Conservation (phyloP, 2,888 invertebrate species). For the Dorcus hopei region DNA sequence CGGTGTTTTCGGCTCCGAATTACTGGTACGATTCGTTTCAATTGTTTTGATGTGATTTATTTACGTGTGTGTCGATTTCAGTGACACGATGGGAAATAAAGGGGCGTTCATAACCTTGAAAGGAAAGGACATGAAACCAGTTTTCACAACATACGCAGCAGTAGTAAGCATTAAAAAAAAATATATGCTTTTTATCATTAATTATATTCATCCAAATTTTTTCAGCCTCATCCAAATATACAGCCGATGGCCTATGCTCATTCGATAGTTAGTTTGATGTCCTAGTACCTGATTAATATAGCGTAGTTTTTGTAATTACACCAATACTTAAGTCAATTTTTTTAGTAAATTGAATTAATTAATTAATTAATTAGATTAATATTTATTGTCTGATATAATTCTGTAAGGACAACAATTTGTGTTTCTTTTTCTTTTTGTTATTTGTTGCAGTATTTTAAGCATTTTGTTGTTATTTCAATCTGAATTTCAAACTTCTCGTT, state of each 20-base stretch:
- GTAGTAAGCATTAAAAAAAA: slow-evolving; percentile 67
- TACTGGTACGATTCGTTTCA: slow-evolving; percentile 73
- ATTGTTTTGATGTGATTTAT: slow-evolving; percentile 4
- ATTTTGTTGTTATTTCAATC: slow-evolving; percentile 14
- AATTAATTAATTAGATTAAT: slow-evolving; percentile 17
- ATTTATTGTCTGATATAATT: slow-evolving; percentile 11
- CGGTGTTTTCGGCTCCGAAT: slow-evolving; percentile 99
- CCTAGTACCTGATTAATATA: slow-evolving; percentile 54
- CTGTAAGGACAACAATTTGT: slow-evolving; percentile 8
- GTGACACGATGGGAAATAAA: slow-evolving; percentile 98
- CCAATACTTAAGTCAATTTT: slow-evolving; percentile 12
- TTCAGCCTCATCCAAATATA: slow-evolving; percentile 93
- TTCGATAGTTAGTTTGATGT: slow-evolving; percentile 74
- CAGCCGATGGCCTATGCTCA: slow-evolving; percentile 97
- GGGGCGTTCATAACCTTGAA: slow-evolving; percentile 96
- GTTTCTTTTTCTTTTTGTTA: slow-evolving; percentile 13
- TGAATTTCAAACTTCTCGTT: slow-evolving; percentile 10
- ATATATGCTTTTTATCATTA: slow-evolving; percentile 19
- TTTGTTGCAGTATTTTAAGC: slow-evolving; percentile 19
- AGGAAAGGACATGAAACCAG: slow-evolving; percentile 87
- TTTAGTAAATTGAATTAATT: slow-evolving; percentile 12
- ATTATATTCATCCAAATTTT: slow-evolving; percentile 40
- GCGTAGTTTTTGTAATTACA: slow-evolving; percentile 19
- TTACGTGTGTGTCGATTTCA: slow-evolving; percentile 49
- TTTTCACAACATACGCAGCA: slow-evolving; percentile 88